These are phyloP conservation scores for Paramacrobiotus metropolitanus DNA, from an alignment of 1,140 invertebrate genomes.

Conservation along the genomic window DNA sequence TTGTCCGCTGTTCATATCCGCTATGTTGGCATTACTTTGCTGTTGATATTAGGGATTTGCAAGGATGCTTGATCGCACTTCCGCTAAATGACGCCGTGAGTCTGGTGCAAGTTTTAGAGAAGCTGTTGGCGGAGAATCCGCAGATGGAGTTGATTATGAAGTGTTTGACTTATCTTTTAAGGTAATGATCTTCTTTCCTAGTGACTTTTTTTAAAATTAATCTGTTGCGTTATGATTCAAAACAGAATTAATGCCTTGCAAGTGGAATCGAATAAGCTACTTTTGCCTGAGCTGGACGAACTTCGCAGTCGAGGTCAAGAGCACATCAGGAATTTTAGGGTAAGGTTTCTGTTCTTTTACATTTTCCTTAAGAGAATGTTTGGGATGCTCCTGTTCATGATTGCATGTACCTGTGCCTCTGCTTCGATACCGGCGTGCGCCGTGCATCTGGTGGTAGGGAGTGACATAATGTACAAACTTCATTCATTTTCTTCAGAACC, in stretches of 20 bases:
- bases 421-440: no score
- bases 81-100: neutral
- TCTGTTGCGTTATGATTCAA: no score
- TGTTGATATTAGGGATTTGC: neutral
- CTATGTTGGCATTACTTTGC: no score
- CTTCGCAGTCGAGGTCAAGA: neutral
- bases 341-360: neutral
- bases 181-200: neutral
- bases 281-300: neutral
- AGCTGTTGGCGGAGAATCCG: neutral
- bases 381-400: no score
- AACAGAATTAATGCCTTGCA: neutral
- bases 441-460: no score
- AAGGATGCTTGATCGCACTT: neutral
- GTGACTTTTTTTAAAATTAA: neutral
- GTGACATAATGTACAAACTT: no score
- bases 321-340: neutral
- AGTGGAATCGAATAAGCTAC: neutral
- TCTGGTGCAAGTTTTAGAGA: neutral
- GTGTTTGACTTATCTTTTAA: neutral
- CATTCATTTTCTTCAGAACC: conserved; percentile 36
- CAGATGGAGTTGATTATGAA: neutral
- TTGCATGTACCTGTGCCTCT: no score
- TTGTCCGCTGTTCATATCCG: no score
- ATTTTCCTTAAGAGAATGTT: no score